Base-by-base conservation (phyloP, 2,888 invertebrate genomes). In the Platycheirus albimanus region DNA sequence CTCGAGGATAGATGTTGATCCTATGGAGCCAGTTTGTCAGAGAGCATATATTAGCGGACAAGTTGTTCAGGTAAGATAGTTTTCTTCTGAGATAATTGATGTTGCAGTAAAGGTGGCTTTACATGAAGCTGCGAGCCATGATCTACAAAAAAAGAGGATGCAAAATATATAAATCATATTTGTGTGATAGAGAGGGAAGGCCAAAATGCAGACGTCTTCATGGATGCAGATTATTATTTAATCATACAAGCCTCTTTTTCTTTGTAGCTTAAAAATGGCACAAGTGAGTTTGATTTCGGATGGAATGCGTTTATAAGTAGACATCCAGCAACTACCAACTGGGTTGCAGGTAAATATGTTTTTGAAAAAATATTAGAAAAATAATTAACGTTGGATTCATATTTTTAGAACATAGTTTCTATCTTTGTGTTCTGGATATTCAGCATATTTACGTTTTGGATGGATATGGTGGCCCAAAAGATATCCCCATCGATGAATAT, bases 381-480 rank as follows among this genome's bases (percentile, higher is more conserved):
- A 13, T 41, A 28, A 13, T 28, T 58, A 4, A 58, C 1, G 10
- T 47, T 36, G 15, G 52, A 6, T 80, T 74, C 86, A 8, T 75
- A 10, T 63, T 92, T 92, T n/a, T 90, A 96, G 96, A 93, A 87
- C 96, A 97, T 89, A 89, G 92, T 17, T 97, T 96, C 92, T 96
- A 94, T 87, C 93, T 97, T 38, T 95, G 95, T 0, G 95, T 96
- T 90, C 86, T 97, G 87, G 92, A 94, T 85, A 95, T 97, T 54
- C 91, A 92, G 33, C 93, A 95, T 86, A 95, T 97, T 69, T 94
- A 93, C 10, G 94, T 97, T 86, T 91, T 97, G 86, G 96, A 97
- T 88, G 95, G 93, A 90, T 97, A 96, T 89, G 97, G 97, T 2
- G 96, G 97, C 1, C 95, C 96, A 1, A 89, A 91, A 56, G 85